Base-by-base conservation (phyloP, 2,797 vertebrate genomes). In the Petrocephalus schoutedeni region DNA sequence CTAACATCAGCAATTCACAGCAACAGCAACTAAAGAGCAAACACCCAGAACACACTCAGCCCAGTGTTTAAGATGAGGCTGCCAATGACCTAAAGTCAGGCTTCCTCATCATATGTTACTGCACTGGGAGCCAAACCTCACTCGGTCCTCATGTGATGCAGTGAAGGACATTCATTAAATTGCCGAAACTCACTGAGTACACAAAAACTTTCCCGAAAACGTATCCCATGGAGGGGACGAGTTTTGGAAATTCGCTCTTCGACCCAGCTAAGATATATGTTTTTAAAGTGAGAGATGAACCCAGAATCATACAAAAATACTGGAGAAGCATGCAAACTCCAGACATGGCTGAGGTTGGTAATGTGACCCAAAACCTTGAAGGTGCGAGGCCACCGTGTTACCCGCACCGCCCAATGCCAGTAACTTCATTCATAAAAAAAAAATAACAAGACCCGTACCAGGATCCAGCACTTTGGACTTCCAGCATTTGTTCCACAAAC, bases 401-500 rank as follows among this genome's bases (percentile, higher is more conserved):
- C 36, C 19, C 2, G 1, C 45, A 12, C 4, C 16, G 10, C 10
- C 10, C 23, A 5, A n/a, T 7, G 49, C 4, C 53, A 84, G 41
- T 23, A 49, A 4, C 23, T 12, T 53, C 6, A 54, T 14, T 23
- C 83, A 14, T 23, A 10, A 49, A 41, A 36, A 36, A 53, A 56
- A 56, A 85, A 32, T 7, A 85, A 36, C 3, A 21, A 51, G 21
- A 41, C n/a, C 88, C 95, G 95, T 93, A 96, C 96, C 96, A 97
- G 89, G 90, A 94, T 93, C 96, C 96, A 97, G 91, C 96, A 96
- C 89, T 96, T 95, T 59, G 96, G 96, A 89, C 93, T 93, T 0
- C 95, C 96, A 0, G 96, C 95, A 2, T 96, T 96, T 23, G 96
- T 96, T 54, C 96, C 96, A 87, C 96, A 97, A 8, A 95, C 93